Conservation (phyloP, 2,797 vertebrate genomes). For the Buceros bicornis region DNA sequence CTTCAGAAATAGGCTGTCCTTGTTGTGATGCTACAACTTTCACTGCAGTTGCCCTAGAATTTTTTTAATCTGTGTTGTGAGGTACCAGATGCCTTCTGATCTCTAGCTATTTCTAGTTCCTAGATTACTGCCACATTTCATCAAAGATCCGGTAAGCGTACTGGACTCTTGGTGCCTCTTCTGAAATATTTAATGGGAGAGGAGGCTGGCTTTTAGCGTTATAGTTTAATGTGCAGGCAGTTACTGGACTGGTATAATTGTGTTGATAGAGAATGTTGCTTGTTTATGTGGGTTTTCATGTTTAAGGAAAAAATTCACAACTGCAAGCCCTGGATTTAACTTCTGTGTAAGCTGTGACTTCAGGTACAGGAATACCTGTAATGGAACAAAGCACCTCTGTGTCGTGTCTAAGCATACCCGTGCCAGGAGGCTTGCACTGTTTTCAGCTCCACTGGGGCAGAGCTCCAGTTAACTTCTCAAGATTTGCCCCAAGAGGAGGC, state of each 20-base stretch:
- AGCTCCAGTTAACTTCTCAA: background rate
- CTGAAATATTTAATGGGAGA: background rate
- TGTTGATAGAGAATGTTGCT: background rate
- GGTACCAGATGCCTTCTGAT: background rate
- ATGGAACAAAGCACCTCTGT: background rate
- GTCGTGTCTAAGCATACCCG: background rate
- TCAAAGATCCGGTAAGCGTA: background rate
- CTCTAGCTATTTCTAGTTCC: background rate
- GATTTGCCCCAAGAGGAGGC: background rate
- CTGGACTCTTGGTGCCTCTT: background rate
- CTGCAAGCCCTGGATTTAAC: background rate
- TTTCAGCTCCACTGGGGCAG: background rate
- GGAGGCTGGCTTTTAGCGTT: background rate
- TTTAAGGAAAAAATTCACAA: background rate
- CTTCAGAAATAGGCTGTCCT: background rate
- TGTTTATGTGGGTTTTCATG: background rate
- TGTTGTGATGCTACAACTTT: background rate
- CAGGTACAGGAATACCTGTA: background rate
- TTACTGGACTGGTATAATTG: background rate
- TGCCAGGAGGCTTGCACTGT: background rate
- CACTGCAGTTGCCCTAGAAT: background rate
- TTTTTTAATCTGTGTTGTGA: background rate
- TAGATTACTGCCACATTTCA: background rate
- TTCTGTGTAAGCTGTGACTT: background rate
- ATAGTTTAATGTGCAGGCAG: background rate